Conservation (phyloP, 2,113 vertebrate species). For the Phaetusa simplex region DNA sequence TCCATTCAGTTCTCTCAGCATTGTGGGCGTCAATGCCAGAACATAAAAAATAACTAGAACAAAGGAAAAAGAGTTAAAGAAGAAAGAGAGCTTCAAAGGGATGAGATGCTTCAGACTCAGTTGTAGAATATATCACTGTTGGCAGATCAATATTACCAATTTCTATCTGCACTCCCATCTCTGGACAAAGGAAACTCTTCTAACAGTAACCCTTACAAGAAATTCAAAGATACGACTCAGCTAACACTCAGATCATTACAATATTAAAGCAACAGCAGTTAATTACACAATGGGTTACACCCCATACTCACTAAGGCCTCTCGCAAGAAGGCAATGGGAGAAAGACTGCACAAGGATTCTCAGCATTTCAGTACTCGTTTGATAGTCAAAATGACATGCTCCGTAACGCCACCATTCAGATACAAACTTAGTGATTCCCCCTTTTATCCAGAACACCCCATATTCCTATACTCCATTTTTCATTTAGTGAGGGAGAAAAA, state of each 20-base stretch:
- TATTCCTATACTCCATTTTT: background rate
- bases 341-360: background rate
- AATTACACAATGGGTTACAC: background rate
- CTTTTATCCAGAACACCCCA: background rate
- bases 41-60: background rate
- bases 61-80: background rate
- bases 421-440: background rate
- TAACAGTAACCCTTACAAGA: background rate
- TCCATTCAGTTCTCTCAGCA: background rate
- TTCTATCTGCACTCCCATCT: background rate
- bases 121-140: background rate
- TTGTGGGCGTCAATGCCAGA: background rate
- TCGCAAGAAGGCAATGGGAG: background rate
- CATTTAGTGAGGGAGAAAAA: background rate
- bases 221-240: background rate
- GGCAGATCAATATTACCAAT: constrained; percentile 11
- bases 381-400: accelerated
- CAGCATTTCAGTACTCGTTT: background rate
- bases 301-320: background rate
- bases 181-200: background rate
- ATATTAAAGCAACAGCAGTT: background rate
- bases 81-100: constrained; percentile 1
- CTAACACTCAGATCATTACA: background rate
- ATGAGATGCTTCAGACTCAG: background rate
- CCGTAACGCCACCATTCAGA: background rate